Evolutionary conservation across 2,113 vertebrate species (phyloP), one percentile per base, ranked within the genome.

Genomic region (Barbus barbus): DNA sequence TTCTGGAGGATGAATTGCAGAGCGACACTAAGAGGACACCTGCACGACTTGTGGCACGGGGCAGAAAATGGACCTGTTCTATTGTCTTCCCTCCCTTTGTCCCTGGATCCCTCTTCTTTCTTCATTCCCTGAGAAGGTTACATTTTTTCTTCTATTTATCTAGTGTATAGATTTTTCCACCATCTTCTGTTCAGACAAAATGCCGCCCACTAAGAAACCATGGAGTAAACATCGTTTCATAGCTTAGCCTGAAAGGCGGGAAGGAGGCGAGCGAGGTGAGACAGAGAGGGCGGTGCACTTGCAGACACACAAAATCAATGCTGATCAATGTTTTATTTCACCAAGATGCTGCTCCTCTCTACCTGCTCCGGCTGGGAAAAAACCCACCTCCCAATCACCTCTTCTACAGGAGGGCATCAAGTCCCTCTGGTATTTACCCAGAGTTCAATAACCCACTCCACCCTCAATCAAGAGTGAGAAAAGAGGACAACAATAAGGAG

Each of bases 301-400:
- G 33, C 84, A 83, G 89, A 87, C 87, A 79, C 85, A 85, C 85
- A 87, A 90, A 90, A 90, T 90, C 89, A 86, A 90, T 89, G 82
- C 83, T 87, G 87, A 87, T 90, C 89, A 87, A 89, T 89, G 87
- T 89, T 88, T 89, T 90, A 89, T 87, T 88, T 88, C 87, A 88
- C 75, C 69, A 46, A 88, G 83, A 85, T 26, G 82, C 87, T 86
- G 78, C 79, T 86, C 81, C 84, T 83, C 79, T 78, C 60, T 61
- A 78, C 74, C 85, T 74, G 53, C 75, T 74, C 71, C 82, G 41
- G 84, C 88, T 85, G 72, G 71, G 63, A 85, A 88, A 86, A 86
- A 85, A 2, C 53, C 53, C 53, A 84, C 51, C 81, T 71, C 51
- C 74, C 86, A 88, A 85, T 87, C 89, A 80, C 83, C 78, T 78